These are phyloP conservation scores for Melanocharis versteri DNA, from an alignment of 2,113 vertebrate genomes.

Conservation along the genomic window DNA sequence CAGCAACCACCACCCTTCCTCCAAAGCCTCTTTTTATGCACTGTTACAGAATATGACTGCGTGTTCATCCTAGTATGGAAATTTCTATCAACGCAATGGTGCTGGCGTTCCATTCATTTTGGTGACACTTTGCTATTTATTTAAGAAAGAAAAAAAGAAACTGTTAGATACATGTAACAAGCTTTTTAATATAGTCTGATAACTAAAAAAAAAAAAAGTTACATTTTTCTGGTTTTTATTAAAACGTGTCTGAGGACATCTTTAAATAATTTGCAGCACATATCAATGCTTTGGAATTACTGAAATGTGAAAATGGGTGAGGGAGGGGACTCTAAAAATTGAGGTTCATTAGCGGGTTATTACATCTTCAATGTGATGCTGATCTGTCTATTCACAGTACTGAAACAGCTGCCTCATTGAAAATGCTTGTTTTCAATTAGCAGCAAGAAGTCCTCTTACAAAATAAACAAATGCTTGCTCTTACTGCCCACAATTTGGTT, in stretches of 20 bases:
- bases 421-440: constrained; percentile 45
- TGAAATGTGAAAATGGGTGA: background rate
- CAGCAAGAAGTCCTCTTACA: constrained; percentile 29
- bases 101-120: background rate
- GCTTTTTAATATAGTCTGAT: constrained; percentile 25
- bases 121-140: constrained; percentile 47
- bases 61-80: background rate
- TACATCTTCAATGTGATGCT: background rate
- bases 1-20: background rate
- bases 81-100: background rate
- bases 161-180: constrained; percentile 17
- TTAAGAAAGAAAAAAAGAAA: background rate
- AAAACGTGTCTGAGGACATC: background rate
- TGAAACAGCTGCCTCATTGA: constrained; percentile 43
- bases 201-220: background rate
- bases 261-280: background rate
- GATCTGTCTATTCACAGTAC: constrained; percentile 1
- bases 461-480: constrained; percentile 48
- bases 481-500: constrained; percentile 9
- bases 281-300: background rate
- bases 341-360: background rate
- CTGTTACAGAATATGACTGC: constrained; percentile 7
- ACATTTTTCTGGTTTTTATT: background rate
- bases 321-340: background rate
- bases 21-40: constrained; percentile 22